These are phyloP conservation scores for Sycophila texana DNA, from an alignment of 2,888 invertebrate species.

Conservation along the genomic window DNA sequence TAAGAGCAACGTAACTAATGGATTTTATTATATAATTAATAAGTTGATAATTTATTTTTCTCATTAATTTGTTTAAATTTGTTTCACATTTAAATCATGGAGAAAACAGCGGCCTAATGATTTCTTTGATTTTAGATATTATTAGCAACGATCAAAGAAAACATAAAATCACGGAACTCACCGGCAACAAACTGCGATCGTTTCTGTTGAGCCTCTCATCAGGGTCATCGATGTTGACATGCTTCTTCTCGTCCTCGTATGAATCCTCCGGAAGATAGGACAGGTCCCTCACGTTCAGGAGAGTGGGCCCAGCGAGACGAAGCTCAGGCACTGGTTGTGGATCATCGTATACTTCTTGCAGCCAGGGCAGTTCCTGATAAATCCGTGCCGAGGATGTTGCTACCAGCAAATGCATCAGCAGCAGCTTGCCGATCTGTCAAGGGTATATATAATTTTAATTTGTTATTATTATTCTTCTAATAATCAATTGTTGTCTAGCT, in stretches of 20 bases:
- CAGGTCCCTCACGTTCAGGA: not conserved
- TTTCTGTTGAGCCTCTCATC: slow-evolving; percentile 32
- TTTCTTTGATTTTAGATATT: too few relatives aligned
- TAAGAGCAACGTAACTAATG: too few relatives aligned
- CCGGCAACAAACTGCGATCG: slow-evolving; percentile 38
- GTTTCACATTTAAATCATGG: not conserved
- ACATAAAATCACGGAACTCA: not conserved
- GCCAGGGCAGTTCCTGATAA: slow-evolving; percentile 29
- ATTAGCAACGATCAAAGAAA: too few relatives aligned
- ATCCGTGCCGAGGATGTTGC: not conserved
- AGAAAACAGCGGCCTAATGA: too few relatives aligned
- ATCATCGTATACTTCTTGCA: not conserved
- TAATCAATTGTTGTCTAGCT: too few relatives aligned
- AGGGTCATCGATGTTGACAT: not conserved
- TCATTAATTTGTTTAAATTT: too few relatives aligned
- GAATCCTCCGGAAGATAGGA: slow-evolving; percentile 28
- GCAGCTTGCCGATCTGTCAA: slow-evolving; percentile 18
- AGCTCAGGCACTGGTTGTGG: not conserved
- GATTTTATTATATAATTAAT: too few relatives aligned
- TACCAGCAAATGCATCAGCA: slow-evolving; percentile 8
- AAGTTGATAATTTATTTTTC: too few relatives aligned
- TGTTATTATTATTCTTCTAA: too few relatives aligned
- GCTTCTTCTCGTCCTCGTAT: slow-evolving; percentile 5
- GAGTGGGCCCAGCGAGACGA: not conserved
- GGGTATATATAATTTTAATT: not conserved